Base-by-base conservation (phyloP, 2,113 vertebrate species). In the human region DNA sequence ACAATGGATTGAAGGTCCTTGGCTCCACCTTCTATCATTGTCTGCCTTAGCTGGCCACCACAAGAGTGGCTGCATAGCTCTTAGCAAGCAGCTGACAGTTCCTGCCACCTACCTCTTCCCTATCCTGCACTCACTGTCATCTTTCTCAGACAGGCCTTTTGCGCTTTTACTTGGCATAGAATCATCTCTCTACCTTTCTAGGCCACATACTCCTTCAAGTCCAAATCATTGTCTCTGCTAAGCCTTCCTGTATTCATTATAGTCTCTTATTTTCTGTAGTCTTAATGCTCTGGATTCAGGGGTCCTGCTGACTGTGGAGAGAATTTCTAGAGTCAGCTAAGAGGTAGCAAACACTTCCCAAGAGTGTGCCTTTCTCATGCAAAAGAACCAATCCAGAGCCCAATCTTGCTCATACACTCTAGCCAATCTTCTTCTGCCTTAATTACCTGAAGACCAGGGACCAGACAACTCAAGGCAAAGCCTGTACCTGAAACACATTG, bases 1-100 rank as follows among this genome's bases (percentile, higher is more conserved):
- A 13, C 3, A 3, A 16, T 1, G 2, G 6, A 5, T 0, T 4
- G 13, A 48, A 18, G 14, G 11, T 40, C 48, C 50, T 50, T 9
- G 7, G n/a, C 20, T 55, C 3, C 1, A 9, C 13, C 1, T 6
- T 0, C 48, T 16, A 18, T 17, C 11, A 2, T 5, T 1, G 9
- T 12, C 64, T 27, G 22, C 27, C 20, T 10, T 50, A 14, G 20
- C 18, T 40, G 18, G 0, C 20, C 13, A 64, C 27, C 61, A 32
- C 12, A 30, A 64, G 61, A 30, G 61, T 32, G 27, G 27, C 61
- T 64, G 27, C 5, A 2, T 10, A 5, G 32, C 30, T 16, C 9
- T 40, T 7, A 27, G 73, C n/a, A 18, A 50, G 43, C 20, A 1
- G 2, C 68, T 2, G 11, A 18, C 52, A 38, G n/a, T 27, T 27